A percentile compares a stretch with the other conserved stretches of the same genome.
These are phyloP conservation scores for Oxyruncus cristatus DNA, from an alignment of 2,113 vertebrate genomes.

Conservation along the genomic window DNA sequence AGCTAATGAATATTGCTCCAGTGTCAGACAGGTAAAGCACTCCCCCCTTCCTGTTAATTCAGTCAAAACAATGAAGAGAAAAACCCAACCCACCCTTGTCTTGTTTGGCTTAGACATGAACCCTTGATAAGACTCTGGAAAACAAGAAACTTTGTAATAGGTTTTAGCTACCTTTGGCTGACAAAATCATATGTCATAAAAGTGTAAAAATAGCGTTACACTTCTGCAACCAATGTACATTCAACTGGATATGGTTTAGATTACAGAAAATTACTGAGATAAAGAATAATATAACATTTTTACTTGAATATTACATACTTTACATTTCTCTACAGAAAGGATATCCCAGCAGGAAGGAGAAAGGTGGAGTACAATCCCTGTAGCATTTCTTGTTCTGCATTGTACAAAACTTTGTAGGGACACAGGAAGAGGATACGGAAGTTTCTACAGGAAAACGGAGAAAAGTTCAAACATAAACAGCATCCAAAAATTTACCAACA, in stretches of 20 bases:
- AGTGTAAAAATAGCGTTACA: neutral
- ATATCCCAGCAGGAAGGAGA: slow-evolving; percentile 89
- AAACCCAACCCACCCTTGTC: slow-evolving; percentile 72
- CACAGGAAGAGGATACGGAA: slow-evolving; percentile 84
- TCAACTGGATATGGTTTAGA: slow-evolving; percentile 32
- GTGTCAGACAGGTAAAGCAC: slow-evolving; percentile 77
- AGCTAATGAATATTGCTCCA: slow-evolving; percentile 60
- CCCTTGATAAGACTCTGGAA: slow-evolving; percentile 77
- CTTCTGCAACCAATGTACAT: slow-evolving; percentile 24
- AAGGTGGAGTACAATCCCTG: slow-evolving; percentile 81
- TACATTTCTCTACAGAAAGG: slow-evolving; percentile 80
- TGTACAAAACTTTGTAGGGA: slow-evolving; percentile 80
- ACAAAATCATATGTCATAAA: slow-evolving; percentile 53
- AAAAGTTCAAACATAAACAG: slow-evolving; percentile 83
- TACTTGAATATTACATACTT: slow-evolving; percentile 72
- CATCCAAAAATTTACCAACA: slow-evolving; percentile 79
- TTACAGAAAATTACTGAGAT: slow-evolving; percentile 61
- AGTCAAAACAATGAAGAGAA: slow-evolving; percentile 75
- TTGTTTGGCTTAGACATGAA: slow-evolving; percentile 77
- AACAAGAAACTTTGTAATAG: slow-evolving; percentile 56
- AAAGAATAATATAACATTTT: slow-evolving; percentile 72
- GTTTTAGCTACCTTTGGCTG: slow-evolving; percentile 65
- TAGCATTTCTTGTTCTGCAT: slow-evolving; percentile 71
- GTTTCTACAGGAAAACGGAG: slow-evolving; percentile 80
- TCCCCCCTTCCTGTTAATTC: slow-evolving; percentile 77